These are phyloP conservation scores for Diarsia brunnea DNA, from an alignment of 2,888 invertebrate species.

Conservation along the genomic window DNA sequence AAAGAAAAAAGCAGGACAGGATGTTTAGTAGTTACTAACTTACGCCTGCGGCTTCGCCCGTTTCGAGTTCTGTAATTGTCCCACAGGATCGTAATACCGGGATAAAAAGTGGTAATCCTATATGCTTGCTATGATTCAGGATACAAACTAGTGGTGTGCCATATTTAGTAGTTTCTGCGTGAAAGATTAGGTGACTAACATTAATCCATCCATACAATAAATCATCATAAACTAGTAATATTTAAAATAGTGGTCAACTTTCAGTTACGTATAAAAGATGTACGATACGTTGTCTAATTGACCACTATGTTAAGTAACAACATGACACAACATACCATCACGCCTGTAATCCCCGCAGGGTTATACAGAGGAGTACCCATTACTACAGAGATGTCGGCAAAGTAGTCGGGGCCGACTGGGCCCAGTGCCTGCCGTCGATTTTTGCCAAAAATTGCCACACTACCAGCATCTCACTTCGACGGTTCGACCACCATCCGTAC, in stretches of 20 bases:
- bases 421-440: no score
- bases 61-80: not conserved
- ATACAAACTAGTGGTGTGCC: not conserved
- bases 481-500: slow-evolving; percentile 25
- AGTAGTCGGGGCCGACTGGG: no score
- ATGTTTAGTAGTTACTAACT: not conserved
- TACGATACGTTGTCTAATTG: no score
- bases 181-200: not conserved
- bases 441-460: not conserved
- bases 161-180: not conserved
- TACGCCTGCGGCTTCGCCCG: not conserved
- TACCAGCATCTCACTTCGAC: slow-evolving; percentile 8
- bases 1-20: no score
- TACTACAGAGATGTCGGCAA: no score
- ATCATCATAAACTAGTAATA: not conserved
- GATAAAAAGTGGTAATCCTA: not conserved
- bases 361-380: no score
- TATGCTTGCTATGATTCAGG: not conserved
- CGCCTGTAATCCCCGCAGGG: no score
- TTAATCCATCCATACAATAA: no score
- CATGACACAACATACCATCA: no score
- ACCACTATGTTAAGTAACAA: no score
- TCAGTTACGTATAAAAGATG: no score
- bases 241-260: no score
- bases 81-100: not conserved